Percentiles rank a stretch among this genome's conserved stretches.
Evolutionary conservation across 2,113 vertebrate species (phyloP).

Genomic region (Falcunculus frontatus): DNA sequence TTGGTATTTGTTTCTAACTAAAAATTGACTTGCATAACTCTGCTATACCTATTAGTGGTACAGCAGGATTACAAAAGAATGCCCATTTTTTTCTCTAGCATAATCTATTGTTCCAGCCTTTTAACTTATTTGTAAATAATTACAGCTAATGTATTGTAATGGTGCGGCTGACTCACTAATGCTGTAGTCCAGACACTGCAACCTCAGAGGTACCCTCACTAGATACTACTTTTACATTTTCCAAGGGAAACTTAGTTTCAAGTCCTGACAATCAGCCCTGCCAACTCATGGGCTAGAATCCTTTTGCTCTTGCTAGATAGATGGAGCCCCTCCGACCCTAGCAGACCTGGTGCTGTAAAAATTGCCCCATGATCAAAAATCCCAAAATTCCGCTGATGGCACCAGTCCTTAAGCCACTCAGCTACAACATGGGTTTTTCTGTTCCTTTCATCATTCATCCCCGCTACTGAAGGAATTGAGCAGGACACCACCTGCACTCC

Average conservation of each 20-base stretch:
- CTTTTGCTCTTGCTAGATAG: not conserved
- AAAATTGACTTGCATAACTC: not conserved
- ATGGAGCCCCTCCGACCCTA: not conserved
- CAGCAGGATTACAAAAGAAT: not conserved
- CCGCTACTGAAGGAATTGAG: not conserved
- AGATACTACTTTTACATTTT: not conserved
- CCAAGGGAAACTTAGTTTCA: not conserved
- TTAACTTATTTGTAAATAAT: not conserved
- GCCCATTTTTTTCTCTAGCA: not conserved
- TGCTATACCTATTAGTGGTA: not conserved
- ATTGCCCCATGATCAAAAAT: not conserved
- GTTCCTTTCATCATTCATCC: not conserved
- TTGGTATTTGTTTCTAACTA: not conserved
- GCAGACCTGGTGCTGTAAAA: not conserved
- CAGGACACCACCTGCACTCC: not conserved
- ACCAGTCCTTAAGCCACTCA: not conserved
- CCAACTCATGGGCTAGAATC: not conserved
- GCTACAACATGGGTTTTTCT: not conserved
- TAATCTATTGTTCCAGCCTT: not conserved
- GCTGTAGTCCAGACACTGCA: not conserved
- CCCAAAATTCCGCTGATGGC: too few species aligned
- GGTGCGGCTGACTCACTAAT: not conserved
- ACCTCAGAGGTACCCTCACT: not conserved
- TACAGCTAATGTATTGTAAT: not conserved
- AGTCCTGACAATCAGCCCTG: not conserved